Percentiles rank a stretch among this genome's conserved stretches.
Conservation (phyloP, 2,797 vertebrate species). For the Graptemys geographica region DNA sequence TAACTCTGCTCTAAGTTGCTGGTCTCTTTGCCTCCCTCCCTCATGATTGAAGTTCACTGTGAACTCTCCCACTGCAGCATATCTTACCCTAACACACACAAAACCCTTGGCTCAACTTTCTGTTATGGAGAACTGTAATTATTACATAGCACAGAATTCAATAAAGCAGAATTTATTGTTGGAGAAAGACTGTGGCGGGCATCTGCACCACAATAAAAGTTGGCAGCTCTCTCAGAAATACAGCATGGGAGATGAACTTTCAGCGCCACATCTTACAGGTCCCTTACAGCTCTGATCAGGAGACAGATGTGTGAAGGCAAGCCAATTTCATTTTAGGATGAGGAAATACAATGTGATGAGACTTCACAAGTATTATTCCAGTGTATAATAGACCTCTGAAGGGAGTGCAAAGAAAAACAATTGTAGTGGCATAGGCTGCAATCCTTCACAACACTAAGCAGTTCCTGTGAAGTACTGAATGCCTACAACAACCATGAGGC, state of each 20-base stretch:
- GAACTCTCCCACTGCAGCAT: background rate
- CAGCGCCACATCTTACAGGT: background rate
- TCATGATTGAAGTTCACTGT: rapidly evolving
- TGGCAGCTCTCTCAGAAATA: background rate
- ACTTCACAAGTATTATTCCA: background rate
- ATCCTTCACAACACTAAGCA: background rate
- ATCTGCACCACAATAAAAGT: background rate
- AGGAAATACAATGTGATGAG: background rate
- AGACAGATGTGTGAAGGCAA: background rate
- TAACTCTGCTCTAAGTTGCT: background rate
- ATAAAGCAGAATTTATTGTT: background rate
- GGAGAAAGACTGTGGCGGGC: rapidly evolving
- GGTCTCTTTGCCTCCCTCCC: rapidly evolving
- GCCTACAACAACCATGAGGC: background rate
- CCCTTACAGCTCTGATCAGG: background rate
- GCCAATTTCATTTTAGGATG: background rate
- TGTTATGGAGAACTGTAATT: background rate
- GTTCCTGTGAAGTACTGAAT: background rate
- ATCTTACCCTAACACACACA: rapidly evolving
- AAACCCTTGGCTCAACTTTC: background rate
- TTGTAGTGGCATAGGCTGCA: background rate
- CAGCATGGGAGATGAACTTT: rapidly evolving
- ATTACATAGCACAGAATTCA: background rate
- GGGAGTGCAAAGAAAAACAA: background rate
- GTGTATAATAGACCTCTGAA: background rate